A percentile compares a stretch with the other conserved stretches of the same genome.
phyloP scores from a whole-genome alignment of 2,797 vertebrate genomes.

The Peromyscus eremicus region DNA sequence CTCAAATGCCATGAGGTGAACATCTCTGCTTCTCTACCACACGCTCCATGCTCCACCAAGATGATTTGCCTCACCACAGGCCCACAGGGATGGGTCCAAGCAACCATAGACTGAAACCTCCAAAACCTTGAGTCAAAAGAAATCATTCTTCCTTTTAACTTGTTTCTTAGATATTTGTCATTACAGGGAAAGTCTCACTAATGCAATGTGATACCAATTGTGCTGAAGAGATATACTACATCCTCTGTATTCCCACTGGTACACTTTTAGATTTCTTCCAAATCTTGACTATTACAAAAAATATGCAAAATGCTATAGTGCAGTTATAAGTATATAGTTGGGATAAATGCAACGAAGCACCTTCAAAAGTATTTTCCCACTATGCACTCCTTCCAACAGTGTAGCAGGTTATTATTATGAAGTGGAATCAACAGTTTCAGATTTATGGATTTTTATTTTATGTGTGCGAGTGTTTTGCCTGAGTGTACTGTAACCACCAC shows the following conservation, averaged over 20 bases:
- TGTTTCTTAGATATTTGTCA: neutral
- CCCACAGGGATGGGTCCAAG: neutral
- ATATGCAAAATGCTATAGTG: neutral
- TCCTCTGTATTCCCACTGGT: neutral
- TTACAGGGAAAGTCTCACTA: neutral
- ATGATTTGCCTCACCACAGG: no score
- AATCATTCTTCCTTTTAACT: neutral
- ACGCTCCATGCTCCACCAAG: neutral
- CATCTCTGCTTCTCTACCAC: neutral
- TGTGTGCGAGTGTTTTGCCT: neutral
- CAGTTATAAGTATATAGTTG: neutral
- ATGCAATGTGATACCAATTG: neutral
- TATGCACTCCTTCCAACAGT: neutral
- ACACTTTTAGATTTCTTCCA: neutral
- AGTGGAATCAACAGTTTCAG: neutral
- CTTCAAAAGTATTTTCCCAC: neutral
- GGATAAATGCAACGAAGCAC: neutral
- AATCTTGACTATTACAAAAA: neutral
- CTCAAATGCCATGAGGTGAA: neutral
- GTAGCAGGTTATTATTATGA: neutral
- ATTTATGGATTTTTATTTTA: neutral
- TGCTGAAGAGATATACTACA: neutral
- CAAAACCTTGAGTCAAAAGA: neutral
- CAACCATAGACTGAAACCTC: neutral
- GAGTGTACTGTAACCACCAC: no score